A percentile compares a stretch with the other conserved stretches of the same genome.
phyloP scores from a whole-genome alignment of 2,113 vertebrate genomes.

The Shinisaurus crocodilurus region DNA sequence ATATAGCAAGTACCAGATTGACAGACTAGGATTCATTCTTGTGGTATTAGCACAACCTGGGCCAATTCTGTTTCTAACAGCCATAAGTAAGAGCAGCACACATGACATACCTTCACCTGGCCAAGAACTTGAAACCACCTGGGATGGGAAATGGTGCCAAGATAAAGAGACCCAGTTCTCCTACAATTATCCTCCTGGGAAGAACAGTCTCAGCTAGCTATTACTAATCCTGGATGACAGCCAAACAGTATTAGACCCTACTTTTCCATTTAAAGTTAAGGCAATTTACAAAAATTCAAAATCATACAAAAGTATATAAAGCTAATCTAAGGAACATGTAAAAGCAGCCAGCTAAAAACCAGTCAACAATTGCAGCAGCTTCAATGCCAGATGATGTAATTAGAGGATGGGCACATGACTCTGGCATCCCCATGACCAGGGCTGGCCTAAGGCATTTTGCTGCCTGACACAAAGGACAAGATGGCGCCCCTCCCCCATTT shows the following conservation, averaged over 20 bases:
- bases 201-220: neutral
- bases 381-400: neutral
- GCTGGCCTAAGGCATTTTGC: neutral
- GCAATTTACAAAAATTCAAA: no score
- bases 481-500: neutral
- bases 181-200: neutral
- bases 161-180: no score
- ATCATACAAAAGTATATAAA: no score
- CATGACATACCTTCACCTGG: no score
- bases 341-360: neutral
- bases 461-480: neutral
- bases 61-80: neutral
- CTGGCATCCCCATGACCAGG: neutral
- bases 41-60: neutral
- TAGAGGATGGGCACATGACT: neutral
- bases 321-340: neutral
- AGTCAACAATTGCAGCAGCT: neutral
- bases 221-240: neutral
- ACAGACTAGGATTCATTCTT: neutral
- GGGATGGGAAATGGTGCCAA: no score
- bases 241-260: neutral
- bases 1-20: neutral
- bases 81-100: neutral
- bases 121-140: no score
- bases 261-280: no score